Base-by-base conservation (phyloP, 1,140 invertebrate species). In the Argopecten irradians region DNA sequence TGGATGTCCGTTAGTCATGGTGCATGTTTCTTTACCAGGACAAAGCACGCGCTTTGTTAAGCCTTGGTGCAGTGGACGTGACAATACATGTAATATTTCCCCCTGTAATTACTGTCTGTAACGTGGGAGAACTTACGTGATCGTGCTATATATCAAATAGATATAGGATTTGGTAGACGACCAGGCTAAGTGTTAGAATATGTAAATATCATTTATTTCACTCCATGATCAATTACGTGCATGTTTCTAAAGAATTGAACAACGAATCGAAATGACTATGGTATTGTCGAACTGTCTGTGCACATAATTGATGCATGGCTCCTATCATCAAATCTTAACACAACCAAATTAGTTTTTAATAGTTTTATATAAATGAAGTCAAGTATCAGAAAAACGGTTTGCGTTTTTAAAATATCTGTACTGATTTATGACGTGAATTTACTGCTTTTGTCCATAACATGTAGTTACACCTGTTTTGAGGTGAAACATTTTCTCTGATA, bases 21-120 rank as follows among this genome's bases (percentile, higher is more conserved):
- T n/a, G 55, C 16, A 28, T 71, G 55, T 71, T 71, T 71, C 55
- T n/a, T n/a, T 71, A 71, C n/a, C 55, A 71, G n/a, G 55, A 71
- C 55, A 71, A 71, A 28, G 55, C 55, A 71, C 55, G 16, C 28
- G 14, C 5, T 28, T 71, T 71, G 55, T 71, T 22, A 28, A n/a
- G 55, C n/a, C 22, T 71, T n/a, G 9, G 22, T 14, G 43, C 43
- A 46, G 19, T 46, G 22, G 55, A 71, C 55, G 55, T 71, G 55
- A 71, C 55, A 71, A 71, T 16, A 1, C 55, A 71, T 71, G 55
- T 71, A 2, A 71, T 28, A n/a, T n/a, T 0, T 22, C 8, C n/a
- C 8, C n/a, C 5, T 28, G n/a, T 28, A 28, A 71, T 71, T 28
- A 28, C 1, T 71, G 55, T 71, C 55, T 71, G 55, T 71, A 11